These are phyloP conservation scores for Rafetus swinhoei DNA, from an alignment of 2,113 vertebrate species.

Conservation along the genomic window DNA sequence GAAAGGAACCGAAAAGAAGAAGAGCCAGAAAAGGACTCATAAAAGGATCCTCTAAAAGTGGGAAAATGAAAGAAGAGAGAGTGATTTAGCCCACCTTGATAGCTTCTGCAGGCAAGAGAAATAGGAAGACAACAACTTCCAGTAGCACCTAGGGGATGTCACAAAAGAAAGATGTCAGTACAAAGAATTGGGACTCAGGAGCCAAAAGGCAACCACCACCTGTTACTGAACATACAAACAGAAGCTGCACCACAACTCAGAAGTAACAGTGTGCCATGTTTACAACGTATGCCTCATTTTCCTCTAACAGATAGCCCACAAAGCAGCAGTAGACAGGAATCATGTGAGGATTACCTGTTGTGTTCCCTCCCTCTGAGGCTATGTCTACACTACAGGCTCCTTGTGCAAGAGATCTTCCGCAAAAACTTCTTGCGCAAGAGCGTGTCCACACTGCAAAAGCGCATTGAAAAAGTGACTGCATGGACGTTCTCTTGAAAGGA, in stretches of 20 bases:
- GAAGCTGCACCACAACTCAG: neutral
- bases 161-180: fast-evolving
- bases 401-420: too few species aligned
- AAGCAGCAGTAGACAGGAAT: neutral
- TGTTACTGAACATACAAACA: fast-evolving
- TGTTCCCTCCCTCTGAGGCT: too few species aligned
- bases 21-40: neutral
- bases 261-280: fast-evolving
- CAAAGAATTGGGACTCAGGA: fast-evolving
- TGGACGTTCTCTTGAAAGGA: too few species aligned
- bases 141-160: neutral
- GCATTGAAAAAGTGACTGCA: too few species aligned
- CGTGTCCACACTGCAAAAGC: too few species aligned
- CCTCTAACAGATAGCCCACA: neutral
- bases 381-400: too few species aligned
- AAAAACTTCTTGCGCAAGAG: too few species aligned
- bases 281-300: neutral
- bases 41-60: neutral
- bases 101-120: neutral
- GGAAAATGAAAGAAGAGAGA: neutral
- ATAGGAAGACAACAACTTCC: neutral
- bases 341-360: too few species aligned
- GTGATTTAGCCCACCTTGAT: neutral
- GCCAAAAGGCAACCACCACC: neutral
- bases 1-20: neutral